phyloP scores from a whole-genome alignment of 2,888 invertebrate species.

The Philereme transversata region DNA sequence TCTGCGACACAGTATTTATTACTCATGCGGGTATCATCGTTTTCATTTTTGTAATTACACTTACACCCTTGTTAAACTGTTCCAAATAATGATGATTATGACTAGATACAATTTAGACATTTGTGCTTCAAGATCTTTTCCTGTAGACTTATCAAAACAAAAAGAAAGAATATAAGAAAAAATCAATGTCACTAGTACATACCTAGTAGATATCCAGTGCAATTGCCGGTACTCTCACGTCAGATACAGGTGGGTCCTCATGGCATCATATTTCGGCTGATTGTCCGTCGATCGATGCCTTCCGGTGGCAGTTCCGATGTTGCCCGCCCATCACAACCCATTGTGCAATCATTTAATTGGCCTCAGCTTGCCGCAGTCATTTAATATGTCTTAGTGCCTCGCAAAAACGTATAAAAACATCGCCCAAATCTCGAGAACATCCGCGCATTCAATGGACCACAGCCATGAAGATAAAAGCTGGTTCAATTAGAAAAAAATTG shows the following conservation, averaged over 20 bases:
- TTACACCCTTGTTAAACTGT: too few relatives aligned
- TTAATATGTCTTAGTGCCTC: conserved; percentile 70
- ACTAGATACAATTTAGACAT: too few relatives aligned
- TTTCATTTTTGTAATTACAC: too few relatives aligned
- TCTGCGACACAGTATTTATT: too few relatives aligned
- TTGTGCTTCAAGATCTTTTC: too few relatives aligned
- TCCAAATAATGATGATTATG: too few relatives aligned
- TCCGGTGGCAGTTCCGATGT: conserved; percentile 77
- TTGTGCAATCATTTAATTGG: conserved; percentile 78
- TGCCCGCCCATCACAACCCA: conserved; percentile 67
- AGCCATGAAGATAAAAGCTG: conserved; percentile 14
- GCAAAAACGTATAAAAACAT: conserved; percentile 66
- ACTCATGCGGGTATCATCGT: too few relatives aligned
- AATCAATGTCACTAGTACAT: too few relatives aligned
- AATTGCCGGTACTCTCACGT: conserved; percentile 11
- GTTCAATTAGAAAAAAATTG: background rate
- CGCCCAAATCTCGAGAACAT: conserved; percentile 70
- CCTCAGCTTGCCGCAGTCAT: conserved; percentile 68
- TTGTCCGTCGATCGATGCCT: conserved; percentile 72
- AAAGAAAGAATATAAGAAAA: too few relatives aligned
- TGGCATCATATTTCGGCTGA: conserved; percentile 66
- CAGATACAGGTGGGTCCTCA: conserved; percentile 68
- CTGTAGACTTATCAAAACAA: too few relatives aligned
- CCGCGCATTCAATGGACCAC: conserved; percentile 57
- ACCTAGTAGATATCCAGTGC: conserved; percentile 6